phyloP scores from a whole-genome alignment of 2,888 invertebrate genomes.

The Tryphoninae sp. region DNA sequence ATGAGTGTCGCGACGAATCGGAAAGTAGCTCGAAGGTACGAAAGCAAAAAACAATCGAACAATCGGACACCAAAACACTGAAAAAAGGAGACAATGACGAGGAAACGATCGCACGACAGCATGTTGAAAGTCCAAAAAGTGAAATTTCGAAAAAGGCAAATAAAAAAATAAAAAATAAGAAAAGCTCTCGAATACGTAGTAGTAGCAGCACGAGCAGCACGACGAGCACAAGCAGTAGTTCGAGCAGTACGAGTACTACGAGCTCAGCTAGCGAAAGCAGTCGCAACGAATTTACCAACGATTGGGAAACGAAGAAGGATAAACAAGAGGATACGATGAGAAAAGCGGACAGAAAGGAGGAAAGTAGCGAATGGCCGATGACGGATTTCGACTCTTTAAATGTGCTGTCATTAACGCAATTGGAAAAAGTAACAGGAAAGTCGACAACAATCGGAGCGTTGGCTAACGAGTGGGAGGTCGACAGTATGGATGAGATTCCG shows the following conservation, averaged over 20 bases:
- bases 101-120: background rate
- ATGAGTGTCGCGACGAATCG: background rate
- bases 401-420: conserved; percentile 76
- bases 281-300: conserved; percentile 67
- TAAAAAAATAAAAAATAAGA: conserved; percentile 13
- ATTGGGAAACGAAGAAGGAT: conserved; percentile 71
- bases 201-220: conserved; percentile 71
- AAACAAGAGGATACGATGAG: conserved; percentile 59
- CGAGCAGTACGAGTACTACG: conserved; percentile 65
- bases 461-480: conserved; percentile 79
- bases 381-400: conserved; percentile 77
- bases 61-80: background rate
- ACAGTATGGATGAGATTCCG: conserved; percentile 75
- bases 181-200: conserved; percentile 36
- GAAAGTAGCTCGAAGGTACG: conserved; percentile 9
- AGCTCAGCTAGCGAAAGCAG: conserved; percentile 63
- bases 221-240: conserved; percentile 71
- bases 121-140: conserved; percentile 8
- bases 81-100: conserved; percentile 7
- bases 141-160: background rate
- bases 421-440: conserved; percentile 70
- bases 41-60: background rate
- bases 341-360: conserved; percentile 64
- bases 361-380: conserved; percentile 72
- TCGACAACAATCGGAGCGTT: conserved; percentile 55